Percentiles rank a stretch among this genome's conserved stretches.
phyloP scores from a whole-genome alignment of 1,140 invertebrate genomes.

The Phortica variegata region DNA sequence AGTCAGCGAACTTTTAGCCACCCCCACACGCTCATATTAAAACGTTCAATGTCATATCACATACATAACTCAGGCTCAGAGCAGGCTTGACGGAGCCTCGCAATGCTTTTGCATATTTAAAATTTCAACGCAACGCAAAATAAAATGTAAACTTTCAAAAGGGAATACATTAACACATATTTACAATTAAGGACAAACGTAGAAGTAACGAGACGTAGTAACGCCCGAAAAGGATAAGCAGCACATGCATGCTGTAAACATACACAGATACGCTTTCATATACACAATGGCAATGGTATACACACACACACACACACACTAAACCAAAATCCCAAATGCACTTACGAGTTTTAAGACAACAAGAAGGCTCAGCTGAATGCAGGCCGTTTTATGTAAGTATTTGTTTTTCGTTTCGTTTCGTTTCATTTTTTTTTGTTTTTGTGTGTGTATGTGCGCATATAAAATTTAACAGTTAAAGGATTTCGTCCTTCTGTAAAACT shows the following conservation, averaged over 20 bases:
- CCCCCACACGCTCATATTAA: constrained; percentile 35
- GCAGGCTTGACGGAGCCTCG: too few species aligned
- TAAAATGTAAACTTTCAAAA: constrained; percentile 47
- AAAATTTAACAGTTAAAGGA: constrained; percentile 27
- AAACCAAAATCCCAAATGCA: constrained; percentile 31
- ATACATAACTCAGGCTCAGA: not conserved
- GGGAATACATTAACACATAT: constrained; percentile 54
- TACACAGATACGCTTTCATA: not conserved
- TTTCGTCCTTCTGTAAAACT: too few species aligned
- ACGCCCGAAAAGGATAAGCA: constrained; percentile 5
- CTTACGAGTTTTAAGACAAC: constrained; percentile 21
- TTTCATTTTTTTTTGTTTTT: too few species aligned
- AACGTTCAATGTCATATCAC: constrained; percentile 44
- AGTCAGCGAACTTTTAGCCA: too few species aligned
- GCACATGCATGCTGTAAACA: too few species aligned
- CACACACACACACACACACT: not conserved
- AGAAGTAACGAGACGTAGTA: too few species aligned
- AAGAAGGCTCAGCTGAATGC: not conserved
- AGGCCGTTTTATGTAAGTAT: too few species aligned
- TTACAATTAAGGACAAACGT: constrained; percentile 39
- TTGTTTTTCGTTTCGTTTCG: too few species aligned
- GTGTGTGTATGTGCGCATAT: constrained; percentile 13
- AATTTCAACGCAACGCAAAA: constrained; percentile 23
- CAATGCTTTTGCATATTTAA: constrained; percentile 29
- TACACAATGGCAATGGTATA: not conserved